phyloP scores from a whole-genome alignment of 2,888 invertebrate genomes.

The Disparrhopalites patrizii region DNA sequence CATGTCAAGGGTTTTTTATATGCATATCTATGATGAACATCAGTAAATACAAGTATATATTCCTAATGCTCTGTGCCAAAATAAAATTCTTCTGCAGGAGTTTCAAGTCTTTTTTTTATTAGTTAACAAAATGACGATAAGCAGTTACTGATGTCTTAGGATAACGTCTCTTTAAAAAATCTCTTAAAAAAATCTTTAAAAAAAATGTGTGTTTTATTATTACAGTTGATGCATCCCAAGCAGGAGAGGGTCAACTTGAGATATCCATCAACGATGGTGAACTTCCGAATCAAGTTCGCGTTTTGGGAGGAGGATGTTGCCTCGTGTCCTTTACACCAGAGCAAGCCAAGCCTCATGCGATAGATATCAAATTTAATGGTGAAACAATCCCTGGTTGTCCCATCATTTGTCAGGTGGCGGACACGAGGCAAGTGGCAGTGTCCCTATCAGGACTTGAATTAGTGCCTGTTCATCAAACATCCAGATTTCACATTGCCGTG shows the following conservation, averaged over 20 bases:
- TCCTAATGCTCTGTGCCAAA: no score
- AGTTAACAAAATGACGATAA: no score
- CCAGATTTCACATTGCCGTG: slow-evolving; percentile 74
- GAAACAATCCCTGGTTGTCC: slow-evolving; percentile 84
- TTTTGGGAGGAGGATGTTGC: slow-evolving; percentile 91
- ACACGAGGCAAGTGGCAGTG: slow-evolving; percentile 70
- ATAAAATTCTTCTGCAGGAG: no score
- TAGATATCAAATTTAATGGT: slow-evolving; percentile 94
- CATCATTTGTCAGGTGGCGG: slow-evolving; percentile 78
- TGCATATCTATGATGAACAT: no score
- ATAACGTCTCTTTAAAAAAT: no score
- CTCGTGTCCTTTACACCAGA: slow-evolving; percentile 92
- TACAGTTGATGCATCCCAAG: slow-evolving; percentile 93
- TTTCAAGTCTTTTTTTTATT: no score
- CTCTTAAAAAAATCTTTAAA: slow-evolving; percentile 80
- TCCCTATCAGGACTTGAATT: slow-evolving; percentile 73
- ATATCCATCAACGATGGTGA: slow-evolving; percentile 99
- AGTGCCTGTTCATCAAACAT: slow-evolving; percentile 76
- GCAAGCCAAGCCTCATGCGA: slow-evolving; percentile 81
- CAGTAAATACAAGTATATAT: no score
- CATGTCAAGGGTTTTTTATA: no score
- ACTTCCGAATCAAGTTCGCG: slow-evolving; percentile 95
- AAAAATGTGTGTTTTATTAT: slow-evolving; percentile 10
- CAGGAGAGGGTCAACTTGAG: slow-evolving; percentile 98
- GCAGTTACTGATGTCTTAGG: no score